A percentile compares a stretch with the other conserved stretches of the same genome.
phyloP scores from a whole-genome alignment of 2,888 invertebrate genomes.

The Oscheius myriophilus region DNA sequence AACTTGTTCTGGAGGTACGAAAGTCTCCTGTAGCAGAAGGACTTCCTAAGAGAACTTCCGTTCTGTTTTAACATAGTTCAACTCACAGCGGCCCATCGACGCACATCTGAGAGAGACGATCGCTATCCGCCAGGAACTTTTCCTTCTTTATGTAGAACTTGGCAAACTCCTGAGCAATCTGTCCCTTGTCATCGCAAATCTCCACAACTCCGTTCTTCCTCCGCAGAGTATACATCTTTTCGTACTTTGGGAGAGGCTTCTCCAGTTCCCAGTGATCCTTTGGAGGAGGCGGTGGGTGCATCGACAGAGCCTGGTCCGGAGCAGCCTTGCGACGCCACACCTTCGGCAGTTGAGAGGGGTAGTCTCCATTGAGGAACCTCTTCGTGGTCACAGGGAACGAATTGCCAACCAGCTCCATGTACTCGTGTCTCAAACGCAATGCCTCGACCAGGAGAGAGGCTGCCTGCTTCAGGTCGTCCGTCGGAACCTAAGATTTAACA shows the following conservation, averaged over 20 bases:
- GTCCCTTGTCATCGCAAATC: conserved; percentile 50
- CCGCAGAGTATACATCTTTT: conserved; percentile 52
- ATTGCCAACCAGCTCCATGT: conserved; percentile 79
- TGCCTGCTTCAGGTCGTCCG: conserved; percentile 91
- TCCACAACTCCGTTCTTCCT: conserved; percentile 61
- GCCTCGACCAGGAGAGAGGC: conserved; percentile 88
- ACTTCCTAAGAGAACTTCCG: conserved; percentile 84
- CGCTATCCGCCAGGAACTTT: conserved; percentile 66
- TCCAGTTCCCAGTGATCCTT: conserved; percentile 67
- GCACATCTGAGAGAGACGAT: conserved; percentile 79
- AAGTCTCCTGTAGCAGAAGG: conserved; percentile 95
- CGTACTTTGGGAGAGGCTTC: conserved; percentile 61
- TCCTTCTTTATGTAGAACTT: conserved; percentile 52
- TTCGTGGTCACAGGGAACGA: conserved; percentile 66
- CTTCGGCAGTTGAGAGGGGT: conserved; percentile 67
- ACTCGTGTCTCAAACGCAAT: conserved; percentile 86
- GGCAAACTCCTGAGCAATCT: conserved; percentile 45
- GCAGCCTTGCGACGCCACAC: conserved; percentile 66
- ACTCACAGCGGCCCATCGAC: conserved; percentile 92
- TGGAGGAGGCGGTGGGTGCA: conserved; percentile 68
- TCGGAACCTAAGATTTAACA: conserved; percentile 77
- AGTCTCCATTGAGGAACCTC: conserved; percentile 65
- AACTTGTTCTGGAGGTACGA: conserved; percentile 94
- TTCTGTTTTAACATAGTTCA: background rate
- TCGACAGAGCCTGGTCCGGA: conserved; percentile 52